phyloP scores from a whole-genome alignment of 2,113 vertebrate species.

The Indicator maculatus region DNA sequence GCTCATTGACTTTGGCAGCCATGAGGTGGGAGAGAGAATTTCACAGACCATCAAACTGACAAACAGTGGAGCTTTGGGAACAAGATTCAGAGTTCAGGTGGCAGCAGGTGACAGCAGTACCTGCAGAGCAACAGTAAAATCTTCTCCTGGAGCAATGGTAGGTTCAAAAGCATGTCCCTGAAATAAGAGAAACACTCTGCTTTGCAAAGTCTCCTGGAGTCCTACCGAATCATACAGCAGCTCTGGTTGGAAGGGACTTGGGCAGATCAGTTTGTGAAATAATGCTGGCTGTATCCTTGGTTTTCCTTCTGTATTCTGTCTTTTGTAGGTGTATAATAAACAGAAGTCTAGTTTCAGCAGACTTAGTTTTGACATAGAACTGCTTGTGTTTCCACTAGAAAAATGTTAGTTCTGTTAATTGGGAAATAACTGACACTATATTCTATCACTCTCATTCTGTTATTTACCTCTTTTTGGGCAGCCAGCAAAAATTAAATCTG shows the following conservation, averaged over 20 bases:
- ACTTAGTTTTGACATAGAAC: neutral
- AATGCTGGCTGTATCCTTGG: neutral
- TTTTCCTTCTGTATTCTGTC: neutral
- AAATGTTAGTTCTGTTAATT: neutral
- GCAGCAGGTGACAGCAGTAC: slow-evolving; percentile 25
- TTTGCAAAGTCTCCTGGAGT: neutral
- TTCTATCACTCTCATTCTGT: neutral
- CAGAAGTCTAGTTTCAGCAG: neutral
- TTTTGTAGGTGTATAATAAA: neutral
- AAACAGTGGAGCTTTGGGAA: slow-evolving; percentile 87
- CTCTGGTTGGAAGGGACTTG: neutral
- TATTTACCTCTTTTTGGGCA: neutral
- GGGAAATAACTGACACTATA: neutral
- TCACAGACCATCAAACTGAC: slow-evolving; percentile 84
- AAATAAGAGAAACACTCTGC: neutral
- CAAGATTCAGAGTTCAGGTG: slow-evolving; percentile 76
- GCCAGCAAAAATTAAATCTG: neutral
- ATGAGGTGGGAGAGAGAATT: slow-evolving; percentile 87
- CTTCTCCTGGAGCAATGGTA: slow-evolving; percentile 55
- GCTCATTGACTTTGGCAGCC: slow-evolving; percentile 87
- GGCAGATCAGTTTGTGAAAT: neutral
- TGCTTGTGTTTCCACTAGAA: neutral
- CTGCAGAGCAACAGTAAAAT: neutral
- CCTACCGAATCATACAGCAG: neutral
- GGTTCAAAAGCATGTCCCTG: neutral